Evolutionary conservation across 2,888 invertebrate genomes (phyloP).

Genomic region (Crematogaster levior): DNA sequence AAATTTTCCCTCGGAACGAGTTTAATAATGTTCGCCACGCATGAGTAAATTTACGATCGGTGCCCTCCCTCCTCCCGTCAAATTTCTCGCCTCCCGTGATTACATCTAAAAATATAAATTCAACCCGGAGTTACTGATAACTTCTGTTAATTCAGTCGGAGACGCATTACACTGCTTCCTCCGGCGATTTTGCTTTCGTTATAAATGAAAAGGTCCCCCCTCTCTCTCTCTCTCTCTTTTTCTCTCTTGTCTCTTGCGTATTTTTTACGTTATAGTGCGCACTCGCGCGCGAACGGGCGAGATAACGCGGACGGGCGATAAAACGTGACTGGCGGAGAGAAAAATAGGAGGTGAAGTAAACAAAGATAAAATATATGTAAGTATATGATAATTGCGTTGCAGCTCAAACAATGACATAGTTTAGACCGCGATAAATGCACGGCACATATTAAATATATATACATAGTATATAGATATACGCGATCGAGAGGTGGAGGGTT

Average conservation of each 20-base stretch:
- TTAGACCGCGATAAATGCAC: slow-evolving; percentile 50
- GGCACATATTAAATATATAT: slow-evolving; percentile 30
- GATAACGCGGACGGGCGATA: slow-evolving; percentile 56
- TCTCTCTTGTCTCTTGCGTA: slow-evolving; percentile 16
- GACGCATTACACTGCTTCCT: slow-evolving; percentile 13
- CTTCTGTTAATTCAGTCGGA: slow-evolving; percentile 29
- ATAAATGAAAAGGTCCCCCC: slow-evolving; percentile 21
- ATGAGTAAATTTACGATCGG: slow-evolving; percentile 44
- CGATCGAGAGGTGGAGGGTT: not conserved
- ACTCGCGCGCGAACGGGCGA: slow-evolving; percentile 30
- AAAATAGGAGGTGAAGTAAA: slow-evolving; percentile 32
- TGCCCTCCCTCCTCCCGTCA: not conserved
- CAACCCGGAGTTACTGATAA: not conserved
- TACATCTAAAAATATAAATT: slow-evolving; percentile 31
- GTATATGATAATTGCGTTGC: slow-evolving; percentile 66
- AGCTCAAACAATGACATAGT: slow-evolving; percentile 66
- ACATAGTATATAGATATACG: not conserved
- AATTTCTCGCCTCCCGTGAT: slow-evolving; percentile 14
- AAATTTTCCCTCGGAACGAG: slow-evolving; percentile 13
- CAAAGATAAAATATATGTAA: slow-evolving; percentile 59
- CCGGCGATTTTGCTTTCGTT: slow-evolving; percentile 22
- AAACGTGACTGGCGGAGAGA: slow-evolving; percentile 42
- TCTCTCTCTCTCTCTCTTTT: not conserved
- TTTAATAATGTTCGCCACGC: slow-evolving; percentile 17
- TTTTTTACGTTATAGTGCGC: slow-evolving; percentile 42